Evolutionary conservation across 2,113 vertebrate species (phyloP).

Genomic region (Indicator maculatus): DNA sequence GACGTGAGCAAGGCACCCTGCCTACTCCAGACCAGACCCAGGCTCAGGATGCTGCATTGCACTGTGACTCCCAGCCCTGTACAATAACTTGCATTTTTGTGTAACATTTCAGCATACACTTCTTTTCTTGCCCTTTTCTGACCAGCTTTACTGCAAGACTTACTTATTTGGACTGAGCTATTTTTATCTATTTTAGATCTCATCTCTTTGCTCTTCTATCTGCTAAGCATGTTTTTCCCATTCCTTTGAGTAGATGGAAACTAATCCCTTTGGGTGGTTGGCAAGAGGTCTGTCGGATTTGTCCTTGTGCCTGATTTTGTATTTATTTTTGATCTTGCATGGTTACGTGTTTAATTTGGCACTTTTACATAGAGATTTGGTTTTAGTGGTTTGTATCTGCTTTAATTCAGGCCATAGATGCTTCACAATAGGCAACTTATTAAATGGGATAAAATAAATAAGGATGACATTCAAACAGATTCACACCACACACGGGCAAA

Average conservation of each 20-base stretch:
- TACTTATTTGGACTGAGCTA: slow-evolving; percentile 8
- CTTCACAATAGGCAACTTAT: neutral
- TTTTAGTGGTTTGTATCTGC: neutral
- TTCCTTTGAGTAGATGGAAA: neutral
- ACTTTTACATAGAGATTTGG: neutral
- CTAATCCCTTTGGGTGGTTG: slow-evolving; percentile 34
- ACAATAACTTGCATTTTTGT: neutral
- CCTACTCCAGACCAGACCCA: neutral
- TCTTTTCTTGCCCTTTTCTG: neutral
- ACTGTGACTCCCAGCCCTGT: neutral
- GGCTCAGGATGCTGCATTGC: neutral
- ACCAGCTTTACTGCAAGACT: neutral
- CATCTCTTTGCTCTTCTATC: neutral
- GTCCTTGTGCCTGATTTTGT: neutral
- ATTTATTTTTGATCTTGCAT: neutral
- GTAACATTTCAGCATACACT: neutral
- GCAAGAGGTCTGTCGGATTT: neutral
- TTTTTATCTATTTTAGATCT: neutral
- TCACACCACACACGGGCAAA: neutral
- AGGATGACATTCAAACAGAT: slow-evolving; percentile 7
- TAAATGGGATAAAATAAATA: slow-evolving; percentile 41
- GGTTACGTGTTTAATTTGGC: slow-evolving; percentile 14
- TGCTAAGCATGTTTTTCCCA: neutral
- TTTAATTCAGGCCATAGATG: slow-evolving; percentile 16
- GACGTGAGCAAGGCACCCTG: neutral